Evolutionary conservation across 2,113 vertebrate species (phyloP).

Genomic region (Dicaeum eximium): DNA sequence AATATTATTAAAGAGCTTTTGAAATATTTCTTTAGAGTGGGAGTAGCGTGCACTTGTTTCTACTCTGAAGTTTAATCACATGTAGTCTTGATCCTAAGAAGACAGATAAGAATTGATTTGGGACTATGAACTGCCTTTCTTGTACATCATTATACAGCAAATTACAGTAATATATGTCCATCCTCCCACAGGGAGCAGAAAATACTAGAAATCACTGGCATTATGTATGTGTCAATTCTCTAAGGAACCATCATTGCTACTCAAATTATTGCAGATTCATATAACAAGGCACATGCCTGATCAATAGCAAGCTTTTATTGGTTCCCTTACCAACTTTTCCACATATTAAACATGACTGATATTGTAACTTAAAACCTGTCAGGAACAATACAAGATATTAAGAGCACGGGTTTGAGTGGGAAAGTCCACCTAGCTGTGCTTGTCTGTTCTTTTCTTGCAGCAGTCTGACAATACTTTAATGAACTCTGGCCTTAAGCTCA

Average conservation of each 20-base stretch:
- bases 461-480: not conserved
- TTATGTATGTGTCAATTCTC: constrained; percentile 17
- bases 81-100: not conserved
- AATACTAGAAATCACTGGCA: not conserved
- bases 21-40: not conserved
- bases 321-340: not conserved
- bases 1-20: not conserved
- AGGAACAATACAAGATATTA: not conserved
- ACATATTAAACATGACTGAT: not conserved
- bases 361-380: not conserved
- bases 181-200: not conserved
- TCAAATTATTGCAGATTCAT: constrained; percentile 29
- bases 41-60: not conserved
- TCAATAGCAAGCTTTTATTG: constrained; percentile 23
- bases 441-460: not conserved
- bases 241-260: not conserved
- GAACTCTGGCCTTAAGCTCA: not conserved
- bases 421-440: not conserved
- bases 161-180: constrained; percentile 11
- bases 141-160: not conserved
- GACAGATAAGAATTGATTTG: constrained; percentile 4
- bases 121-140: not conserved
- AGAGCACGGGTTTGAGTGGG: not conserved
- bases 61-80: constrained; percentile 1
- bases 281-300: not conserved